Evolutionary conservation across 2,888 invertebrate genomes (phyloP).

Genomic region (Fissipunctia ypsillon): DNA sequence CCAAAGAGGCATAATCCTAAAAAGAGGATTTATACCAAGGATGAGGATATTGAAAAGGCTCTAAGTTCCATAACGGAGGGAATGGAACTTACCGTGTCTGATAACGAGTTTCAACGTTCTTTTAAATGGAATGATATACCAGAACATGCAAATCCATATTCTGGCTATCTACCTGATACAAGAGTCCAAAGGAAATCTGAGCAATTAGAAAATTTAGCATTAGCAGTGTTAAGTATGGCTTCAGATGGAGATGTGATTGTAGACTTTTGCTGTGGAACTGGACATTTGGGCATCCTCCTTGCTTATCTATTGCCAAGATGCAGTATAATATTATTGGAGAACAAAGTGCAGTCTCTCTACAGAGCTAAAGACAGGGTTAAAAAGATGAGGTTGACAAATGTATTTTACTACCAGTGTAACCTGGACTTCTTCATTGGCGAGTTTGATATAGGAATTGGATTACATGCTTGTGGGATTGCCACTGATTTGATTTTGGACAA

Average conservation of each 20-base stretch:
- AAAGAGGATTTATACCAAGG: slow-evolving; percentile 94
- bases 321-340: slow-evolving; percentile 95
- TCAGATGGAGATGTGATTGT: slow-evolving; percentile 93
- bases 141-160: slow-evolving; percentile 93
- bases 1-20: slow-evolving; percentile 94
- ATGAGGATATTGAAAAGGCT: slow-evolving; percentile 93
- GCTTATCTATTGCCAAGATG: slow-evolving; percentile 95
- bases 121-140: slow-evolving; percentile 94
- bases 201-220: slow-evolving; percentile 96
- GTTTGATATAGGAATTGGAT: slow-evolving; percentile 96
- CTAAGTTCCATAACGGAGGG: slow-evolving; percentile 83
- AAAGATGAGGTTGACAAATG: slow-evolving; percentile 93
- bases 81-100: slow-evolving; percentile 82
- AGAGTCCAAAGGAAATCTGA: slow-evolving; percentile 95
- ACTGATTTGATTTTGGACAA: slow-evolving; percentile 97
- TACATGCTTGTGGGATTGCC: slow-evolving; percentile 98
- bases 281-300: slow-evolving; percentile 96
- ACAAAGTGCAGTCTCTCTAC: slow-evolving; percentile 96
- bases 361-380: slow-evolving; percentile 93
- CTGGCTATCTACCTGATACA: slow-evolving; percentile 94
- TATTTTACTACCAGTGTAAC: slow-evolving; percentile 96
- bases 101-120: slow-evolving; percentile 72
- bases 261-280: slow-evolving; percentile 98
- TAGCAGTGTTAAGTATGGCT: slow-evolving; percentile 94
- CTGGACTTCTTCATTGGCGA: slow-evolving; percentile 95